These are phyloP conservation scores for Cremastinae sp. DNA, from an alignment of 2,888 invertebrate genomes.

Conservation along the genomic window DNA sequence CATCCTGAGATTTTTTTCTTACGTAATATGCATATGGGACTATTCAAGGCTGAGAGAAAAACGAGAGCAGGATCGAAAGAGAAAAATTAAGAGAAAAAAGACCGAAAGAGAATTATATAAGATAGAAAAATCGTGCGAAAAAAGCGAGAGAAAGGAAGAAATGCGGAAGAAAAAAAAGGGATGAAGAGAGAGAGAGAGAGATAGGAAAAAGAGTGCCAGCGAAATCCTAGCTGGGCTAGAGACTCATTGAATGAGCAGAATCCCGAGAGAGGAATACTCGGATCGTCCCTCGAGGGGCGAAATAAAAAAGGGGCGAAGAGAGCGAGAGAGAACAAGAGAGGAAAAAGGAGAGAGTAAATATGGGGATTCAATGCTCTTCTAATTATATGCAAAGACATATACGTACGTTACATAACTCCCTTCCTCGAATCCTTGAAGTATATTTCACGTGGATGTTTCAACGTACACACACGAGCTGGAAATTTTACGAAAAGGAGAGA, in stretches of 20 bases:
- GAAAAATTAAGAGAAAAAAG: not conserved
- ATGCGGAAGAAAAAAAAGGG: slow-evolving; percentile 12
- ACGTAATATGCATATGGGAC: slow-evolving; percentile 73
- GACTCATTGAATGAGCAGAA: slow-evolving; percentile 67
- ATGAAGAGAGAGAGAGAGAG: slow-evolving; percentile 31
- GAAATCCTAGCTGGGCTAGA: slow-evolving; percentile 51
- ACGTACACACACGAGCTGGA: slow-evolving; percentile 45
- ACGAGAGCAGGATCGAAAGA: slow-evolving; percentile 14
- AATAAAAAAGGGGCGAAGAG: too few relatives aligned
- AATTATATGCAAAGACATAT: slow-evolving; percentile 79
- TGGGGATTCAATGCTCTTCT: slow-evolving; percentile 76
- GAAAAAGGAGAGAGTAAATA: slow-evolving; percentile 27
- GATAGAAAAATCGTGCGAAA: too few relatives aligned
- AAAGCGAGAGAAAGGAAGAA: slow-evolving; percentile 9
- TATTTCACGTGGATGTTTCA: slow-evolving; percentile 42
- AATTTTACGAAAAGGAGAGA: slow-evolving; percentile 29
- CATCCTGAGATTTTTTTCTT: slow-evolving; percentile 58
- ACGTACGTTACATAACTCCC: slow-evolving; percentile 64
- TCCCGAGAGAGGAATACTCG: slow-evolving; percentile 30
- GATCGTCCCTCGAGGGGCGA: slow-evolving; percentile 34
- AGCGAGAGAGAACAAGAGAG: not conserved
- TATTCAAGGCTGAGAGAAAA: slow-evolving; percentile 60
- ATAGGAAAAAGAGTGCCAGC: slow-evolving; percentile 16
- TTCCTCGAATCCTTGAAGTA: slow-evolving; percentile 33
- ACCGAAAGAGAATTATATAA: not conserved